Evolutionary conservation across 2,797 vertebrate genomes (phyloP), one percentile per base, ranked within the genome.

Genomic region (Enoplosus armatus): DNA sequence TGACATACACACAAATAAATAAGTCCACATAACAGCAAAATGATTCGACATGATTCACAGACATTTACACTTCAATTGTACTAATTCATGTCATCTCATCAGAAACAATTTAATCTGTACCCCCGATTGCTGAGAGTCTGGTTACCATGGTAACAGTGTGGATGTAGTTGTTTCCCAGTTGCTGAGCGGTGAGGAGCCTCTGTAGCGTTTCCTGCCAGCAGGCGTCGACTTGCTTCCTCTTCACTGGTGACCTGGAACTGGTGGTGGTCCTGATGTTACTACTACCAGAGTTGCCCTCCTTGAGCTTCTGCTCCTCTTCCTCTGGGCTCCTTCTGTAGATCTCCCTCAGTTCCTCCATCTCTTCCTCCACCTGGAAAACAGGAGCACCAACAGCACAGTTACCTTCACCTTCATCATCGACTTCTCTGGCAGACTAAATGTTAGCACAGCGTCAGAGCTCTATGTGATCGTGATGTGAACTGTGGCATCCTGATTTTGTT

Each of bases 111-210:
- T 18, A 18, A 6, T 16, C 6, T 10, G n/a, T 63, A 24, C 1
- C 20, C 10, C 5, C 8, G 18, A 15, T 45, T 47, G 8, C 37
- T 8, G 29, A 9, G 15, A 18, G 1, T 26, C 12, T 18, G 14
- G 55, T 79, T 78, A 89, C 90, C 83, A 0, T 48, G 11, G 59
- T 11, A 48, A 80, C 58, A 3, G 69, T 4, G 1, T 24, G 92
- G 83, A 96, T 84, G 80, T 93, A 96, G 83, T 79, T 85, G 76
- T 90, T 93, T 35, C 95, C 96, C 59, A 95, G 91, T 60, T 97
- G 94, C 90, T 97, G 92, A 3, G 93, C 91, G 22, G 84, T 86
- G 88, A 96, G 93, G 65, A 96, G 1, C 27, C 24, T 78, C 68
- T 69, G 72, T 1, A 62, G 59, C 1, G 29, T 58, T 11, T 63